Evolutionary conservation across 1,140 invertebrate species (phyloP).

Genomic region (Chironomus tepperi): DNA sequence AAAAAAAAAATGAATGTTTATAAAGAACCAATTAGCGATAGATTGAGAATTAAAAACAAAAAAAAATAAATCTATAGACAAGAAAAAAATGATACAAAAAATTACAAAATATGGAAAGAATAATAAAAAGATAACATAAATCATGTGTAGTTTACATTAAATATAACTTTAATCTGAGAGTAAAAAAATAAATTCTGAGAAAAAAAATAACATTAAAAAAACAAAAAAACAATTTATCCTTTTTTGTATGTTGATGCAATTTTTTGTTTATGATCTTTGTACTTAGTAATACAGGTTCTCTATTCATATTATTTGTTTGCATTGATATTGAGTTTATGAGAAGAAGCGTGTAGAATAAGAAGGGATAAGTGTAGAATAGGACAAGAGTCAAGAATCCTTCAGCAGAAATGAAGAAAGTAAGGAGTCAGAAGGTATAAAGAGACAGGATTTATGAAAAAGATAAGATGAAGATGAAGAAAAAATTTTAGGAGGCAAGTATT

Average conservation of each 20-base stretch:
- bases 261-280: background rate
- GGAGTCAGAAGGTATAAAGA: background rate
- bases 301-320: no score
- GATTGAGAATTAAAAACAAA: background rate
- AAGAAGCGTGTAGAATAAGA: background rate
- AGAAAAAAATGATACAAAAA: background rate
- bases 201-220: background rate
- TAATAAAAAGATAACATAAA: constrained; percentile 2
- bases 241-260: constrained; percentile 9
- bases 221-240: background rate
- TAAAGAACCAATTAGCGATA: background rate
- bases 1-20: background rate
- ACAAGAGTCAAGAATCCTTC: constrained; percentile 5
- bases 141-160: constrained; percentile 7
- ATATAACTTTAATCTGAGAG: constrained; percentile 7
- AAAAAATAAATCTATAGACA: no score
- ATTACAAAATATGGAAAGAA: background rate
- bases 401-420: background rate
- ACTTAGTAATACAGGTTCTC: no score
- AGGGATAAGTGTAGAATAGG: background rate
- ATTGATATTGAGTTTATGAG: no score
- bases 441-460: background rate
- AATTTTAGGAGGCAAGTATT: background rate
- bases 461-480: background rate
- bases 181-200: background rate